A percentile compares a stretch with the other conserved stretches of the same genome.
Evolutionary conservation across 2,113 vertebrate genomes (phyloP).

Genomic region (Marmota monax): DNA sequence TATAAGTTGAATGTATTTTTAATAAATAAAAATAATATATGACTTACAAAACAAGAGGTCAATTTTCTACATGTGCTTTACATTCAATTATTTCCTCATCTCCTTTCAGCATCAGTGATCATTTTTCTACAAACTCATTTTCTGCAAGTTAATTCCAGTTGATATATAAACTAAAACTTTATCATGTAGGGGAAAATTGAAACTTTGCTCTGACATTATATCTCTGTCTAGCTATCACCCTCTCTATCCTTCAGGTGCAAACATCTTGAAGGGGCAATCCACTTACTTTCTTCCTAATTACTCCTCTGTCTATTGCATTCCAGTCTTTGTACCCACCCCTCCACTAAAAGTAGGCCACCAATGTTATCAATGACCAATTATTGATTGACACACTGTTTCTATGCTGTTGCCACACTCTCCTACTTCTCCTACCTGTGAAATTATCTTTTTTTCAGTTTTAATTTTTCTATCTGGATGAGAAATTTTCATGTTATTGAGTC

Average conservation of each 20-base stretch:
- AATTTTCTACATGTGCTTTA: not conserved
- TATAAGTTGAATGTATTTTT: not conserved
- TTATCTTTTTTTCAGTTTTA: not conserved
- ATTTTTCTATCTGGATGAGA: not conserved
- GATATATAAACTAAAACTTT: not conserved
- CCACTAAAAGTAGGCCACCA: not conserved
- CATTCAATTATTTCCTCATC: not conserved
- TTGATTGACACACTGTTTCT: not conserved
- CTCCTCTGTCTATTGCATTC: not conserved
- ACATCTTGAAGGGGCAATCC: not conserved
- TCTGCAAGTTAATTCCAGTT: not conserved
- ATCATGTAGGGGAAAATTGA: not conserved
- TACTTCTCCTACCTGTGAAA: not conserved
- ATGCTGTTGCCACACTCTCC: not conserved
- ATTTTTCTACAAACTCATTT: not conserved
- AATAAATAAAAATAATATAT: not conserved
- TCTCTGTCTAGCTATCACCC: not conserved
- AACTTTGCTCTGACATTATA: not conserved
- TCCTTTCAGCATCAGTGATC: not conserved
- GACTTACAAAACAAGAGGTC: not conserved
- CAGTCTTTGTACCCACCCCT: not conserved
- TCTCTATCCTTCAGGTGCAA: not conserved
- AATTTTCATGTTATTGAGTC: not conserved
- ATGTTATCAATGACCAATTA: not conserved
- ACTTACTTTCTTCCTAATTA: not conserved